Conservation (phyloP, 2,888 invertebrate genomes). For the Eucriotettix oculatus region DNA sequence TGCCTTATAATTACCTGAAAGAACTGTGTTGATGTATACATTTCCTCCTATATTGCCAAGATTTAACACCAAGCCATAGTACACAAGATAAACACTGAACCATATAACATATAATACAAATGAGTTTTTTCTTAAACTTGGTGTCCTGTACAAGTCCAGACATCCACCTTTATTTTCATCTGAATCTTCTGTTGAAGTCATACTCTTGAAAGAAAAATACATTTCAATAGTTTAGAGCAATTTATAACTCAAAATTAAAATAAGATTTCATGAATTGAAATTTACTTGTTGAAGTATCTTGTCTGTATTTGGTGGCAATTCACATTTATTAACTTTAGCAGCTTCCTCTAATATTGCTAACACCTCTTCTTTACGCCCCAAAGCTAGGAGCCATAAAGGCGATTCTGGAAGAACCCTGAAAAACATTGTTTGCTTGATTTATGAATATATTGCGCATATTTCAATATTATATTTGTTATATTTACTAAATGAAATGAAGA, state of each 20-base stretch:
- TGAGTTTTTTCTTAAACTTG: constrained; percentile 45
- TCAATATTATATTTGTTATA: no score
- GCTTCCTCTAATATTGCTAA: constrained; percentile 45
- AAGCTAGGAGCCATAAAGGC: constrained; percentile 57
- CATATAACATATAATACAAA: constrained; percentile 54
- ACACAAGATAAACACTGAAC: constrained; percentile 62
- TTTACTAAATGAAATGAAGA: no score
- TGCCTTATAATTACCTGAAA: constrained; percentile 29
- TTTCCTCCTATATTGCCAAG: constrained; percentile 58
- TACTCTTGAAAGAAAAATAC: background rate
- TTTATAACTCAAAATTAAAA: no score
- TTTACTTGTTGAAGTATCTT: constrained; percentile 41
- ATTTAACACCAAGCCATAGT: constrained; percentile 60
- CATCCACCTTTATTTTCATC: constrained; percentile 29
- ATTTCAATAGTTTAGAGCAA: background rate
- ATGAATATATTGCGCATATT: background rate
- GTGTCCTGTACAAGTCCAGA: constrained; percentile 46
- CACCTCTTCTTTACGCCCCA: constrained; percentile 54
- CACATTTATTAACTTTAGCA: constrained; percentile 44
- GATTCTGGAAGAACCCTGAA: constrained; percentile 60
- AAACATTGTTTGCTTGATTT: constrained; percentile 1
- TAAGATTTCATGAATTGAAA: background rate
- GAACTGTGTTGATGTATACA: constrained; percentile 43
- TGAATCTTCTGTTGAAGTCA: constrained; percentile 1
- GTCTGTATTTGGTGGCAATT: constrained; percentile 49